These are phyloP conservation scores for Orius insidiosus DNA, from an alignment of 1,140 invertebrate genomes.

Conservation along the genomic window DNA sequence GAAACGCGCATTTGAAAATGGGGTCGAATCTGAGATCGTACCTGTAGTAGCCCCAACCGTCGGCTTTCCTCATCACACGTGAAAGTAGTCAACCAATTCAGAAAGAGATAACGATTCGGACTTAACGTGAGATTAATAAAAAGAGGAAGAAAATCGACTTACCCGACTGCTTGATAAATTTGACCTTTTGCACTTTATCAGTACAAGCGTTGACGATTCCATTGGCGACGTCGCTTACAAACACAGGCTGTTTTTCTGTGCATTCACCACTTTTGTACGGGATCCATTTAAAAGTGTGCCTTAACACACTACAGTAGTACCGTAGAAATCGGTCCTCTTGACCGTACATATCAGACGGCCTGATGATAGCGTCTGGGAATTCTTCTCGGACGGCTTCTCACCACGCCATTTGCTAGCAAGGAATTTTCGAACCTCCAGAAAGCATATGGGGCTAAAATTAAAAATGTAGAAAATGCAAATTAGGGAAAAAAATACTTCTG, in stretches of 20 bases:
- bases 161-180: slow-evolving; percentile 85
- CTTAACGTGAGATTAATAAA: slow-evolving; percentile 28
- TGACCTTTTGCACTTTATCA: slow-evolving; percentile 63
- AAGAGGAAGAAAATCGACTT: slow-evolving; percentile 21
- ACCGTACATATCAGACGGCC: slow-evolving; percentile 82
- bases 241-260: slow-evolving; percentile 85
- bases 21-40: slow-evolving; percentile 53
- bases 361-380: slow-evolving; percentile 89
- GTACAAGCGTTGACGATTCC: slow-evolving; percentile 64
- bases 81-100: slow-evolving; percentile 65
- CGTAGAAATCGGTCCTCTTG: slow-evolving; percentile 69
- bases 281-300: slow-evolving; percentile 29
- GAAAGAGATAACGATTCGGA: slow-evolving; percentile 61
- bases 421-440: slow-evolving; percentile 43
- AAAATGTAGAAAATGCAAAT: too few species aligned
- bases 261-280: slow-evolving; percentile 69
- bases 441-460: slow-evolving; percentile 30
- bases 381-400: slow-evolving; percentile 82
- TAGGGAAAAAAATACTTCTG: too few species aligned
- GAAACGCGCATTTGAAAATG: slow-evolving; percentile 44
- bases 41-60: slow-evolving; percentile 40
- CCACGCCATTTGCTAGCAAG: slow-evolving; percentile 60
- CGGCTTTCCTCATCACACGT: slow-evolving; percentile 46
- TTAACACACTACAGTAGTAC: slow-evolving; percentile 24
- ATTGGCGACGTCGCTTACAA: slow-evolving; percentile 71